A percentile compares a stretch with the other conserved stretches of the same genome.
Evolutionary conservation across 2,797 vertebrate genomes (phyloP).

Genomic region (Xyrichtys novacula): DNA sequence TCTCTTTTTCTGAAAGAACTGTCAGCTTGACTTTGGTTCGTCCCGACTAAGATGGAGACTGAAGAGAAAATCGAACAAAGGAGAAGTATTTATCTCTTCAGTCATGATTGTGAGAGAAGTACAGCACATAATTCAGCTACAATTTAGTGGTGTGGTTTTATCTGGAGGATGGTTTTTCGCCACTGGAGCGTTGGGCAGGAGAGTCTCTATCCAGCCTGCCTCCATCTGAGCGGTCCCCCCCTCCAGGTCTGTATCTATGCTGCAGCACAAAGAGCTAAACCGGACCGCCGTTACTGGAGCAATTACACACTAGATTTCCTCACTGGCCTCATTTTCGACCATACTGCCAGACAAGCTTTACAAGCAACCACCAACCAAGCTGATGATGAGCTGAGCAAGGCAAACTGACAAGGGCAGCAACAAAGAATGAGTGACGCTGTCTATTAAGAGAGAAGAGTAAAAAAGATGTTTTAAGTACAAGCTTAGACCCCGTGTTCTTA

Average conservation of each 20-base stretch:
- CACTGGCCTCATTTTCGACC: conserved; percentile 44
- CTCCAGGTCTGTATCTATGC: conserved; percentile 52
- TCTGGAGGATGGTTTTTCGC: conserved; percentile 10
- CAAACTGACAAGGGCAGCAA: background rate
- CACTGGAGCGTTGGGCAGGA: background rate
- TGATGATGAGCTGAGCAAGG: conserved; percentile 28
- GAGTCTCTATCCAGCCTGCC: conserved; percentile 9
- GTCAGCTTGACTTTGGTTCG: conserved; percentile 2
- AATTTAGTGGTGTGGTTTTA: conserved; percentile 27
- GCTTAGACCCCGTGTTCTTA: too few relatives aligned
- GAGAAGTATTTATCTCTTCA: conserved; percentile 29
- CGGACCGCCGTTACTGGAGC: conserved; percentile 38
- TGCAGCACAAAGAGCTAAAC: conserved; percentile 44
- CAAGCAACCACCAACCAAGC: conserved; percentile 27
- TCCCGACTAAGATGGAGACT: background rate
- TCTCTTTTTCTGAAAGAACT: background rate
- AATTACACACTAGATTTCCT: conserved; percentile 71
- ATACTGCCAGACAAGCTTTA: conserved; percentile 38
- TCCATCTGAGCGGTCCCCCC: conserved; percentile 25
- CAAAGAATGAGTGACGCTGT: too few relatives aligned
- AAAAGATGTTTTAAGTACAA: too few relatives aligned
- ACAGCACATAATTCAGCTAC: conserved; percentile 24
- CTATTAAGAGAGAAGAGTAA: too few relatives aligned
- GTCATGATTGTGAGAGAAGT: conserved; percentile 1
- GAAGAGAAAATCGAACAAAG: conserved; percentile 6